A percentile compares a stretch with the other conserved stretches of the same genome.
Evolutionary conservation across 2,797 vertebrate species (phyloP).

Genomic region (Brachyrhaphis roseni): DNA sequence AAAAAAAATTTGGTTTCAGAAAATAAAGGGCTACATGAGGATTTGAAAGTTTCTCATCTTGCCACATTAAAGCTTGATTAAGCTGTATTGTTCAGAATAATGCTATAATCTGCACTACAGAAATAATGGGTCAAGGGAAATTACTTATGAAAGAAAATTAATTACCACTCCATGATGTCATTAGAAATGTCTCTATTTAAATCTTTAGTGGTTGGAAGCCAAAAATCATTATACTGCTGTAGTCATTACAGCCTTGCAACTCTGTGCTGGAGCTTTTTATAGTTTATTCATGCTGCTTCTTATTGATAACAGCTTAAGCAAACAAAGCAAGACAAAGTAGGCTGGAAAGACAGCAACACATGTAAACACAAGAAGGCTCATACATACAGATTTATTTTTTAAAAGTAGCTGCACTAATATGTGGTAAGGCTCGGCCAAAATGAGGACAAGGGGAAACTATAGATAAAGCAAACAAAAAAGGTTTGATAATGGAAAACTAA

Average conservation of each 20-base stretch:
- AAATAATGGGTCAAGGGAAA: slow-evolving; percentile 9
- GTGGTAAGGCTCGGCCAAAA: neutral
- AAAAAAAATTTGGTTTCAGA: neutral
- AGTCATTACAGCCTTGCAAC: slow-evolving; percentile 22
- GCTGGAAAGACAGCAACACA: slow-evolving; percentile 10
- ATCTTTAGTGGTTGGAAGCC: slow-evolving; percentile 19
- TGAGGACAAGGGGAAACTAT: neutral
- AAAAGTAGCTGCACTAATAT: neutral
- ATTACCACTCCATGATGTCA: slow-evolving; percentile 11
- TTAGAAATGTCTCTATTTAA: slow-evolving; percentile 19
- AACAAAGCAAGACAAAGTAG: slow-evolving; percentile 11
- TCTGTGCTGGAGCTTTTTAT: slow-evolving; percentile 16
- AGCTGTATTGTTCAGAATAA: neutral
- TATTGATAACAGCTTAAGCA: slow-evolving; percentile 40
- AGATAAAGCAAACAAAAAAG: neutral
- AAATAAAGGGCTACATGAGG: neutral
- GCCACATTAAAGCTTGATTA: neutral
- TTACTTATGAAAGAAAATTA: slow-evolving; percentile 3
- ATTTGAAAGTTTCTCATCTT: neutral
- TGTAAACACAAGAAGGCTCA: neutral
- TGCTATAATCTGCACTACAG: neutral
- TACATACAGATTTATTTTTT: neutral
- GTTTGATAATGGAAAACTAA: neutral
- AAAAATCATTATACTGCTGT: slow-evolving; percentile 11
- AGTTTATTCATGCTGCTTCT: slow-evolving; percentile 30